phyloP scores from a whole-genome alignment of 2,888 invertebrate species.

The Trichogramma evanescens region DNA sequence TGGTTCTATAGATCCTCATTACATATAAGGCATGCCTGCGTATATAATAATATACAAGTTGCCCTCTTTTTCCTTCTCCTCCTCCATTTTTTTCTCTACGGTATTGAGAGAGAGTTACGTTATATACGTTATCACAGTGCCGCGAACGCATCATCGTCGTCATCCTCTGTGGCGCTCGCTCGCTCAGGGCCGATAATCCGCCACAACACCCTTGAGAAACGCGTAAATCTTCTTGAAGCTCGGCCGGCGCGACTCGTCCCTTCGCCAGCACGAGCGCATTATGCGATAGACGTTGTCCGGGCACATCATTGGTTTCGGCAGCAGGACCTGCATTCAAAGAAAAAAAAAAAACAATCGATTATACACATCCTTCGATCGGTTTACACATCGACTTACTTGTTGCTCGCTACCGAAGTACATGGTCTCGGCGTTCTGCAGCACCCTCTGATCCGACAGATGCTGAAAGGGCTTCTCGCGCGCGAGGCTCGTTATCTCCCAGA shows the following conservation, averaged over 20 bases:
- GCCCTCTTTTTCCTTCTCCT: conserved; percentile 10
- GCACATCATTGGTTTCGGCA: conserved; percentile 70
- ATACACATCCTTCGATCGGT: not conserved
- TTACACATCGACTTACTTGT: conserved; percentile 47
- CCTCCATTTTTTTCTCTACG: conserved; percentile 8
- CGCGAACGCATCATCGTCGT: conserved; percentile 25
- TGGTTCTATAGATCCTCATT: conserved; percentile 3
- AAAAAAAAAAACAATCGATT: not conserved
- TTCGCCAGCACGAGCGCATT: conserved; percentile 64
- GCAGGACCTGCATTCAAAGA: conserved; percentile 46
- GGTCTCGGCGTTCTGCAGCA: conserved; percentile 59
- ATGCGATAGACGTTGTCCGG: conserved; percentile 69
- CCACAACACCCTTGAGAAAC: conserved; percentile 59
- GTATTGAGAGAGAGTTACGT: not conserved
- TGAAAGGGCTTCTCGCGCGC: conserved; percentile 58
- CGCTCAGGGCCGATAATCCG: conserved; percentile 50
- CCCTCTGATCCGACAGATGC: conserved; percentile 56
- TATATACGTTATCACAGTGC: conserved; percentile 35
- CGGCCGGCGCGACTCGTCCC: conserved; percentile 55
- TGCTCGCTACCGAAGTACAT: conserved; percentile 59
- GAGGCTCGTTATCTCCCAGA: conserved; percentile 59
- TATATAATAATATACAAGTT: not conserved
- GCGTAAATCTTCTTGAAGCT: conserved; percentile 63
- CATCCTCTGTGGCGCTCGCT: conserved; percentile 12
- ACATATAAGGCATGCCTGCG: not conserved